These are phyloP conservation scores for Elephantulus edwardii DNA, from an alignment of 2,113 vertebrate genomes.

Conservation along the genomic window DNA sequence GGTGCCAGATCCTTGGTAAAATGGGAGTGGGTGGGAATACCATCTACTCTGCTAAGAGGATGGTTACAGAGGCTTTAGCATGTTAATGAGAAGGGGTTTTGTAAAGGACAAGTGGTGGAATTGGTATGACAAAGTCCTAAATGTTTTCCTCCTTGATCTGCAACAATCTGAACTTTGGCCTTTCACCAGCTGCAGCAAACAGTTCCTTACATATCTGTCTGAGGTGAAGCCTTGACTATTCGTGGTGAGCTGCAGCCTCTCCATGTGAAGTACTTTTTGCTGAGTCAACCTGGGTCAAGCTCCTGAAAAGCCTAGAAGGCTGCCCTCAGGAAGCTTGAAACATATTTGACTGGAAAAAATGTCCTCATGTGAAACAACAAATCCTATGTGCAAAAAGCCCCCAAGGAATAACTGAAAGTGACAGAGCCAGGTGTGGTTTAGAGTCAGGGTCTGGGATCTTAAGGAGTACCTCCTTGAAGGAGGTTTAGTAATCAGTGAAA, in stretches of 20 bases:
- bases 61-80: background rate
- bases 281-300: background rate
- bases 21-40: background rate
- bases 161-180: background rate
- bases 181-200: background rate
- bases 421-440: background rate
- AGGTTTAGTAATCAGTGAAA: background rate
- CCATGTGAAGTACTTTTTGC: background rate
- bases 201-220: background rate
- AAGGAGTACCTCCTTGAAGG: background rate
- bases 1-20: background rate
- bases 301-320: background rate
- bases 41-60: background rate
- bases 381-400: background rate
- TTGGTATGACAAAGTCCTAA: background rate
- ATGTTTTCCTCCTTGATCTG: background rate
- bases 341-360: slow-evolving; percentile 2
- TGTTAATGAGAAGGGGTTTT: background rate
- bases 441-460: background rate
- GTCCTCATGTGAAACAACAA: background rate
- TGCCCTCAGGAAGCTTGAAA: background rate
- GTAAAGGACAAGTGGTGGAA: background rate
- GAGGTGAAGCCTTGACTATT: background rate
- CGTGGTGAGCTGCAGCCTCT: background rate
- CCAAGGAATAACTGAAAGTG: background rate